Evolutionary conservation across 2,113 vertebrate species (phyloP), one percentile per base, ranked within the genome.

Genomic region (Ptilorrhoa leucosticta): DNA sequence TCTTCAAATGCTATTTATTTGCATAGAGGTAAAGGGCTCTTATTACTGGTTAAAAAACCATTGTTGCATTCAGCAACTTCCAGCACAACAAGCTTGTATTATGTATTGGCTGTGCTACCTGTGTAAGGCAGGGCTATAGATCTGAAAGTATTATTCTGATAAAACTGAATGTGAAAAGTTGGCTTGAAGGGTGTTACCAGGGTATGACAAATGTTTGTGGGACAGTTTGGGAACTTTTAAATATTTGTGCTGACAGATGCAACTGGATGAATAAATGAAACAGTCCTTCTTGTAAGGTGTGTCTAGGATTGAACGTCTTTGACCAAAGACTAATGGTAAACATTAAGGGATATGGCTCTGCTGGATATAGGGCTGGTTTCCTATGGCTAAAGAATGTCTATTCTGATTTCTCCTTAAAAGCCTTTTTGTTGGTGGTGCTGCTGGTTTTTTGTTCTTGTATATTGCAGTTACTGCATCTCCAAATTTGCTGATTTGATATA

Each of bases 371-470:
- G 11, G 27, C 18, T 89, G 20, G 4, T 64, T 89, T 68, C 31
- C 33, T 54, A 11, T 20, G 9, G 16, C 28, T 30, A 54, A 15
- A 57, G 18, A 69, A 51, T 17, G 8, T 61, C 56, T 65, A 7
- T 35, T 44, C n/a, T 61, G 19, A n/a, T 65, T 80, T 72, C 3
- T 63, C 12, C 30, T 57, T 14, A 79, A 24, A 65, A 63, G 9
- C 7, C 3, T 31, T 77, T 72, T 53, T 87, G n/a, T 9, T 84
- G 13, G 5, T 56, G 33, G 1, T 79, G 11, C 2, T 58, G 48
- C 7, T 70, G 15, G 0, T 10, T 31, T 12, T 73, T 69, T 44
- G 1, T 47, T 48, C 24, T 80, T 58, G 4, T 5, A 2, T 60
- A 24, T 31, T 89, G 73, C 8, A 44, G 8, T 54, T 58, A 31